Conservation (phyloP, 2,888 invertebrate species). For the Himalopsyche japonica region DNA sequence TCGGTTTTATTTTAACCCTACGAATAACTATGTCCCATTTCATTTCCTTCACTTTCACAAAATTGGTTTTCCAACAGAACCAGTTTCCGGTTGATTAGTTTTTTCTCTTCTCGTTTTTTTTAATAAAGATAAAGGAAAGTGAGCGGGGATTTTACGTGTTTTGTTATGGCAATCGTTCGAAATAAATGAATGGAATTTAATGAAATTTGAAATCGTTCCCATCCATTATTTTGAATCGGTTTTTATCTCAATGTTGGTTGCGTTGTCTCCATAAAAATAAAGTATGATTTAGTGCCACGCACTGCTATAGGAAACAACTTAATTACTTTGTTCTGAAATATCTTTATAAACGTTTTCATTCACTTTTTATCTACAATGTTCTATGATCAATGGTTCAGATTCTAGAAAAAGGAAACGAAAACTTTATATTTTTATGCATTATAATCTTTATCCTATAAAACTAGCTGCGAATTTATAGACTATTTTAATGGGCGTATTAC, state of each 20-base stretch:
- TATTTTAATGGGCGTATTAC: too few relatives aligned
- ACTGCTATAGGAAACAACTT: too few relatives aligned
- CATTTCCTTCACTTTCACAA: conserved; percentile 2
- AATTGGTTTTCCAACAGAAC: conserved; percentile 13
- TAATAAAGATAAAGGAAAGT: conserved; percentile 15
- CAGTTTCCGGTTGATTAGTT: conserved; percentile 18
- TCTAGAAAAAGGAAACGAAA: too few relatives aligned
- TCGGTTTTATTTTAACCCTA: background rate
- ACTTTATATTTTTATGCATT: too few relatives aligned
- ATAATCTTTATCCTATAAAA: too few relatives aligned
- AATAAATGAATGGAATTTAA: background rate
- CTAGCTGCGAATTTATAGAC: too few relatives aligned
- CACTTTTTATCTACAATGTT: too few relatives aligned
- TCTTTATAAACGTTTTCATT: too few relatives aligned
- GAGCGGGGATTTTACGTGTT: conserved; percentile 8
- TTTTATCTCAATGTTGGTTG: background rate
- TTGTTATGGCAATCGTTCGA: conserved; percentile 17
- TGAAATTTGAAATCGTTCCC: background rate
- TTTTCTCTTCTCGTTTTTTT: conserved; percentile 4
- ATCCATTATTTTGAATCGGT: background rate
- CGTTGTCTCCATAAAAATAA: background rate
- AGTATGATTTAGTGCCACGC: too few relatives aligned
- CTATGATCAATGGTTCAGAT: too few relatives aligned
- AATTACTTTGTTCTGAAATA: too few relatives aligned
- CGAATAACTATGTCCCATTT: background rate